Conservation (phyloP, 2,113 vertebrate genomes). For the Clupea harengus region DNA sequence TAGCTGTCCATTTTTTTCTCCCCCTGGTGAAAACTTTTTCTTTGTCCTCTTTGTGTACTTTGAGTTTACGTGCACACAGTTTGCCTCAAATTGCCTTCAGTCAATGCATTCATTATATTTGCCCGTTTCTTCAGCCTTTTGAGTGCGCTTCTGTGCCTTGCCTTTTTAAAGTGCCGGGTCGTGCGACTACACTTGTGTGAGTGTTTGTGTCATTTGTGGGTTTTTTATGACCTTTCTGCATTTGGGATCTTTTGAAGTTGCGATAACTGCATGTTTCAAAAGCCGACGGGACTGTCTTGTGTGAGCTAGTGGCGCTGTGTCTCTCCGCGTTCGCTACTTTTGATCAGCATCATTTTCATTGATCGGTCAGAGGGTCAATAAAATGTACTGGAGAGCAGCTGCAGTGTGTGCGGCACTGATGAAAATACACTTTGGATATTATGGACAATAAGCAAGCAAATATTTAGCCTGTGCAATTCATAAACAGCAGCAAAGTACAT, state of each 20-base stretch:
- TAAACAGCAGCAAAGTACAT: constrained; percentile 34
- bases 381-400: not conserved
- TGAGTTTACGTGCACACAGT: not conserved
- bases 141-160: constrained; percentile 14
- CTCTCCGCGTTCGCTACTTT: not conserved
- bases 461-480: constrained; percentile 21
- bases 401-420: not conserved
- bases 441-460: not conserved
- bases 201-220: not conserved
- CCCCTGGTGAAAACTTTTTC: not conserved
- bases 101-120: constrained; percentile 5
- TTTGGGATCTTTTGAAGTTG: constrained; percentile 6
- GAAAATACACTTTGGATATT: not conserved
- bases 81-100: not conserved
- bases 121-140: not conserved
- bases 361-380: constrained; percentile 17
- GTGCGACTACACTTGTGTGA: not conserved
- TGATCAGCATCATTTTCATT: constrained; percentile 29
- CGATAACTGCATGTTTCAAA: constrained; percentile 28
- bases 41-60: not conserved
- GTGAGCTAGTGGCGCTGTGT: no score
- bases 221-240: not conserved
- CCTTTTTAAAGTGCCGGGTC: not conserved
- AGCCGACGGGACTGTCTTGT: no score
- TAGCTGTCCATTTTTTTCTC: not conserved